These are phyloP conservation scores for Coenobita brevimanus DNA, from an alignment of 1,140 invertebrate species.

Conservation along the genomic window DNA sequence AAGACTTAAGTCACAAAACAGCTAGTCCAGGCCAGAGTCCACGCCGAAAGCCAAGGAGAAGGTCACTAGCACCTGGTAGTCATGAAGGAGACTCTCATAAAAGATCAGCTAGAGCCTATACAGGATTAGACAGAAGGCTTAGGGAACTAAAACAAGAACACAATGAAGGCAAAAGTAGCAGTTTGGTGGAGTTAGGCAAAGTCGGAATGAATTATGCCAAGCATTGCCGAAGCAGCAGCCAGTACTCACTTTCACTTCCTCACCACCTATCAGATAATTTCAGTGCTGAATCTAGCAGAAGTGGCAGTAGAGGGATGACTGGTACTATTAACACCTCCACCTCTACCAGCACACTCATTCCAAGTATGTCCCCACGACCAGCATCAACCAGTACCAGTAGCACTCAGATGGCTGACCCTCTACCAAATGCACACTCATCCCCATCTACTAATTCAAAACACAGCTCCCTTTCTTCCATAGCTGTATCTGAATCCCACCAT, in stretches of 20 bases:
- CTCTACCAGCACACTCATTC: constrained; percentile 23
- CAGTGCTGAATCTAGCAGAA: neutral
- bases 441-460: neutral
- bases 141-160: constrained; percentile 24
- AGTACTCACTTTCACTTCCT: constrained; percentile 32
- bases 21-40: constrained; percentile 49
- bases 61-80: neutral
- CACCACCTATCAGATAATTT: neutral
- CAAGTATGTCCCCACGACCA: constrained; percentile 25
- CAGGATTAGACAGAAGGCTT: neutral
- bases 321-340: constrained; percentile 26
- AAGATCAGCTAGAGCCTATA: neutral
- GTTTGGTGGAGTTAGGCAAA: constrained; percentile 34
- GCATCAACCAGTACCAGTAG: constrained; percentile 23
- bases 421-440: neutral
- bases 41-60: constrained; percentile 24
- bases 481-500: neutral
- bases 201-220: neutral
- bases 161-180: constrained; percentile 50
- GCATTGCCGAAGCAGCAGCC: constrained; percentile 45
- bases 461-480: constrained; percentile 26
- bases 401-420: neutral
- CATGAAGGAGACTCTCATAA: constrained; percentile 8
- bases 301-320: neutral
- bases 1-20: constrained; percentile 19